Percentiles rank a stretch among this genome's conserved stretches.
Conservation (phyloP, 2,797 vertebrate genomes). For the Sebastes taczanowskii region DNA sequence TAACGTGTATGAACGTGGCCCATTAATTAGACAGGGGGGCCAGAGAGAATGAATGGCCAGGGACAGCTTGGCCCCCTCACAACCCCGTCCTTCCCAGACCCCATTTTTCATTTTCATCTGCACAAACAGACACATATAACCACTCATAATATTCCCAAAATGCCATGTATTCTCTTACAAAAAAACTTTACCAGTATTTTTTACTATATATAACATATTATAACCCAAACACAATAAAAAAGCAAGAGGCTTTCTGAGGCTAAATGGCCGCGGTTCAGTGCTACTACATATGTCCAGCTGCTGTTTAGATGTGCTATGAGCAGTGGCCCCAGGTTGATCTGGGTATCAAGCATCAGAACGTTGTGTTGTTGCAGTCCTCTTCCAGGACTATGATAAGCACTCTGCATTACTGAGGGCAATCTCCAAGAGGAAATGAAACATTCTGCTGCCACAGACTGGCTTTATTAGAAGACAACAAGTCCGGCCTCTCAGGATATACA, state of each 20-base stretch:
- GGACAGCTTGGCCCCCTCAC: conserved; percentile 82
- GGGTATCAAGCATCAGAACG: conserved; percentile 72
- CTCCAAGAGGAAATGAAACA: conserved; percentile 83
- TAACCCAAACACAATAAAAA: conserved; percentile 22
- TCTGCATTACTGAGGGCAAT: conserved; percentile 77
- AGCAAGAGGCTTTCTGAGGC: conserved; percentile 10
- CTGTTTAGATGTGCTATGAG: conserved; percentile 46
- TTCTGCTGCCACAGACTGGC: conserved; percentile 73
- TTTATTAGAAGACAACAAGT: conserved; percentile 81
- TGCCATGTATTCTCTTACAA: neutral
- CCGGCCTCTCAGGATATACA: conserved; percentile 73
- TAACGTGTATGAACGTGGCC: conserved; percentile 91
- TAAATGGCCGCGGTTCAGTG: conserved; percentile 15
- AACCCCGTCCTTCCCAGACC: conserved; percentile 73
- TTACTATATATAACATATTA: neutral
- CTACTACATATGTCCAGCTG: conserved; percentile 42
- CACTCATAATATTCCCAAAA: conserved; percentile 50
- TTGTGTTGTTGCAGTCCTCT: conserved; percentile 67
- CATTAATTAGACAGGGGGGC: conserved; percentile 96
- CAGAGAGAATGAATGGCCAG: conserved; percentile 88
- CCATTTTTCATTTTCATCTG: conserved; percentile 77
- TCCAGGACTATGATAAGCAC: conserved; percentile 76
- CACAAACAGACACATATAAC: conserved; percentile 66
- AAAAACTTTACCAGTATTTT: neutral
- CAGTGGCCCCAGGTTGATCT: conserved; percentile 72